A percentile compares a stretch with the other conserved stretches of the same genome.
These are phyloP conservation scores for Campylorhamphus procurvoides DNA, from an alignment of 2,113 vertebrate genomes.

Conservation along the genomic window DNA sequence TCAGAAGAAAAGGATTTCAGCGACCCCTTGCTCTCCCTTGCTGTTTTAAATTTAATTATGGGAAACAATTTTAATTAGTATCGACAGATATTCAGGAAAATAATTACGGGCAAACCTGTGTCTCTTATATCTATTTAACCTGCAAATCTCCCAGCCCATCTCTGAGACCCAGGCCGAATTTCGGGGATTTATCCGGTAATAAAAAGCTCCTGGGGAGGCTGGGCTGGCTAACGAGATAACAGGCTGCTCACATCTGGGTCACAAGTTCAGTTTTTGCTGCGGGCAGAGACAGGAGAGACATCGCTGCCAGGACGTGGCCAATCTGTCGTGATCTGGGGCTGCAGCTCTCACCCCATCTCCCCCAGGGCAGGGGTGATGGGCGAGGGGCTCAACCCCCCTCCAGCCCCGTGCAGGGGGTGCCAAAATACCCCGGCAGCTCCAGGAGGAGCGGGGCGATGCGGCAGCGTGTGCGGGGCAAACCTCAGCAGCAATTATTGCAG, in stretches of 20 bases:
- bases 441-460: neutral
- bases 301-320: neutral
- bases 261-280: constrained; percentile 36
- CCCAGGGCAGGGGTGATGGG: neutral
- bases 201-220: neutral
- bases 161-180: neutral
- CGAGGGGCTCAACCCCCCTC: neutral
- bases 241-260: constrained; percentile 50
- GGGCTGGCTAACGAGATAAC: neutral
- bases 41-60: constrained; percentile 41
- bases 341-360: neutral
- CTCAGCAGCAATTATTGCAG: neutral
- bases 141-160: neutral
- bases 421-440: neutral
- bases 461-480: fast-evolving
- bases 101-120: neutral
- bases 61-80: constrained; percentile 51
- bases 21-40: neutral
- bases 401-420: neutral
- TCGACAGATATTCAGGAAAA: constrained; percentile 14
- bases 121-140: neutral
- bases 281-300: neutral
- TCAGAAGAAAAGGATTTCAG: neutral
- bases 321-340: neutral
- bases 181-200: neutral